Conservation (phyloP, 2,888 invertebrate species). For the Chromoteleia sp. region DNA sequence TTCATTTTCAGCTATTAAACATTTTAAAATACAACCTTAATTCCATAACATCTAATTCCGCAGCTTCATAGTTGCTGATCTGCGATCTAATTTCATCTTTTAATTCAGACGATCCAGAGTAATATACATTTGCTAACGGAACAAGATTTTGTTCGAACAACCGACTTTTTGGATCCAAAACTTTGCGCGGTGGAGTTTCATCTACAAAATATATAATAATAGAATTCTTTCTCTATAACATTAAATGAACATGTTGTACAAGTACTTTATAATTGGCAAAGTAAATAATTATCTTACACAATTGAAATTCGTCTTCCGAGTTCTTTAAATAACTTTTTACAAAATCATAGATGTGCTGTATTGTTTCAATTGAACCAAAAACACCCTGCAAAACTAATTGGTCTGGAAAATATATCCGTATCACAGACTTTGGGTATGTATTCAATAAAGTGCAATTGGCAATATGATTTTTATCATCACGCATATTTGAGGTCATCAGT, state of each 20-base stretch:
- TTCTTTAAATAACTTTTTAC: constrained; percentile 89
- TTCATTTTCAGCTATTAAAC: neutral
- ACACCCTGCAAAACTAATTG: constrained; percentile 93
- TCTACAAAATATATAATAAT: constrained; percentile 85
- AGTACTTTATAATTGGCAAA: too few relatives aligned
- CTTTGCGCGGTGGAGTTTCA: constrained; percentile 92
- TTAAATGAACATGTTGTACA: too few relatives aligned
- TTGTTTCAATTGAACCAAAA: constrained; percentile 91
- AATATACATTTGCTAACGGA: constrained; percentile 92
- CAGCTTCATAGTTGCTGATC: constrained; percentile 89
- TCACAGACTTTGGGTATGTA: constrained; percentile 84
- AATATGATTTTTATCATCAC: constrained; percentile 88
- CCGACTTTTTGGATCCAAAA: constrained; percentile 87
- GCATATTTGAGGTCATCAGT: constrained; percentile 88
- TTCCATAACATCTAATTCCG: constrained; percentile 85
- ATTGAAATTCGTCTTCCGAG: constrained; percentile 89
- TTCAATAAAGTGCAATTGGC: constrained; percentile 19
- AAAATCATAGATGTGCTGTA: constrained; percentile 90
- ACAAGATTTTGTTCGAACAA: constrained; percentile 91
- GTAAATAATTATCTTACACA: constrained; percentile 88
- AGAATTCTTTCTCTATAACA: too few relatives aligned
- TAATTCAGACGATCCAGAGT: constrained; percentile 85
- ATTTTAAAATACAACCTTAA: constrained; percentile 21
- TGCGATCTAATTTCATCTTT: constrained; percentile 87
- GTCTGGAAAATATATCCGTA: constrained; percentile 95